Percentiles rank a stretch among this genome's conserved stretches.
Conservation (phyloP, 2,113 vertebrate genomes). For the Hippocampus comes region DNA sequence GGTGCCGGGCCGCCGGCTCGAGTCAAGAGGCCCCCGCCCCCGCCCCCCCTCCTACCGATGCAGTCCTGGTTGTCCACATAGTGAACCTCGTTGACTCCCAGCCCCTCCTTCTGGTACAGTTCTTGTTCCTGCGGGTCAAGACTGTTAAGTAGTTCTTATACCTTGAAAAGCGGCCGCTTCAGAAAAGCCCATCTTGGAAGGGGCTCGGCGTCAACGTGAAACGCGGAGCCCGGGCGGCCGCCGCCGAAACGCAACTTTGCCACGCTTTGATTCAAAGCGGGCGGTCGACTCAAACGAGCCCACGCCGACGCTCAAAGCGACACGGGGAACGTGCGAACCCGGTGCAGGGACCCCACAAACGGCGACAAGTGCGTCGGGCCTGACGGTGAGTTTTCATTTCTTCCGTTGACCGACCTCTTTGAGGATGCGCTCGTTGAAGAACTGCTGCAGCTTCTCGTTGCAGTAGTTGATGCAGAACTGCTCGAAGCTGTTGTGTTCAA, state of each 20-base stretch:
- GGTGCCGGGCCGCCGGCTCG: not conserved
- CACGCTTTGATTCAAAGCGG: too few species aligned
- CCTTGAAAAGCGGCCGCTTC: too few species aligned
- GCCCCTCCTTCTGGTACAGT: slow-evolving; percentile 91
- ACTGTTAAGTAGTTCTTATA: not conserved
- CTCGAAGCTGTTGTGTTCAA: slow-evolving; percentile 99
- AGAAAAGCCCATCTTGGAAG: not conserved
- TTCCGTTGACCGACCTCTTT: slow-evolving; percentile 82
- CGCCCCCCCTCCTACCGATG: slow-evolving; percentile 75
- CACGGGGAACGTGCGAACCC: too few species aligned
- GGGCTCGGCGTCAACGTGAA: too few species aligned
- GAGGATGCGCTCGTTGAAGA: slow-evolving; percentile 98
- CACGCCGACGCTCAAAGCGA: too few species aligned
- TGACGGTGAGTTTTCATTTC: too few species aligned
- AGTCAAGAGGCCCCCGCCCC: not conserved
- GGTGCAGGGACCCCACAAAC: too few species aligned
- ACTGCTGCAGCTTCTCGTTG: slow-evolving; percentile 98
- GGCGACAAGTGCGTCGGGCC: too few species aligned
- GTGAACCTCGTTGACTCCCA: slow-evolving; percentile 96
- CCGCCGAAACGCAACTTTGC: too few species aligned
- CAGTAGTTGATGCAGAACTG: slow-evolving; percentile 99
- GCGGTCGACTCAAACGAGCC: too few species aligned
- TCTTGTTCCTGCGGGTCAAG: slow-evolving; percentile 84
- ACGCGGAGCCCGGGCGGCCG: too few species aligned
- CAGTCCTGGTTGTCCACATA: slow-evolving; percentile 99